These are phyloP conservation scores for Fistularia tabacaria DNA, from an alignment of 2,797 vertebrate genomes.

Conservation along the genomic window DNA sequence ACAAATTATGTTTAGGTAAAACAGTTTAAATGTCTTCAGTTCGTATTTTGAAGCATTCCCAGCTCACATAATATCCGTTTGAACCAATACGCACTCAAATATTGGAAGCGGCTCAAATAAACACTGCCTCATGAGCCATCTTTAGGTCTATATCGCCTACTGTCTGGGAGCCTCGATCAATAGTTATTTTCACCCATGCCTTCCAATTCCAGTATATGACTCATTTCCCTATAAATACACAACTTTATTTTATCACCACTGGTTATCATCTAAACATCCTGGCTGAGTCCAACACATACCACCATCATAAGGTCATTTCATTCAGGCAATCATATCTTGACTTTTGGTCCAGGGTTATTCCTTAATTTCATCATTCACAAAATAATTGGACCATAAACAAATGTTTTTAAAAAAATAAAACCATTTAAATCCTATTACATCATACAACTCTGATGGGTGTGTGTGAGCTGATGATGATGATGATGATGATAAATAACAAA, in stretches of 20 bases:
- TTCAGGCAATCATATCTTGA: slow-evolving; percentile 1
- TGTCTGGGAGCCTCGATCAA: slow-evolving; percentile 18
- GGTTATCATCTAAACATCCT: slow-evolving; percentile 1
- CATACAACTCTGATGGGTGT: background rate
- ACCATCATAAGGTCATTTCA: background rate
- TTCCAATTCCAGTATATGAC: slow-evolving; percentile 21
- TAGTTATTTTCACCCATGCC: slow-evolving; percentile 7
- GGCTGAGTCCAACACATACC: slow-evolving; percentile 1
- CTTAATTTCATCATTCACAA: slow-evolving; percentile 11
- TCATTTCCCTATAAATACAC: slow-evolving; percentile 8
- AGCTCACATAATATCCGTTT: too few relatives aligned
- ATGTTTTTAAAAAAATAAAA: too few relatives aligned
- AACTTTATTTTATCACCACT: background rate
- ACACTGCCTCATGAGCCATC: background rate
- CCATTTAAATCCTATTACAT: background rate
- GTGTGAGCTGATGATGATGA: too few relatives aligned
- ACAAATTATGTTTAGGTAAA: too few relatives aligned
- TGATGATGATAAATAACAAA: too few relatives aligned
- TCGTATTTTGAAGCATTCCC: too few relatives aligned
- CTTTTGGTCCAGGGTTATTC: slow-evolving; percentile 3
- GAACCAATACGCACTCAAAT: background rate
- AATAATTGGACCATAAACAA: background rate
- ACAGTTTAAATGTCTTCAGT: too few relatives aligned
- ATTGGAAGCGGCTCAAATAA: background rate
- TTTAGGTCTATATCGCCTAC: background rate